These are phyloP conservation scores for Schizaphis graminum DNA, from an alignment of 2,888 invertebrate species.

Conservation along the genomic window DNA sequence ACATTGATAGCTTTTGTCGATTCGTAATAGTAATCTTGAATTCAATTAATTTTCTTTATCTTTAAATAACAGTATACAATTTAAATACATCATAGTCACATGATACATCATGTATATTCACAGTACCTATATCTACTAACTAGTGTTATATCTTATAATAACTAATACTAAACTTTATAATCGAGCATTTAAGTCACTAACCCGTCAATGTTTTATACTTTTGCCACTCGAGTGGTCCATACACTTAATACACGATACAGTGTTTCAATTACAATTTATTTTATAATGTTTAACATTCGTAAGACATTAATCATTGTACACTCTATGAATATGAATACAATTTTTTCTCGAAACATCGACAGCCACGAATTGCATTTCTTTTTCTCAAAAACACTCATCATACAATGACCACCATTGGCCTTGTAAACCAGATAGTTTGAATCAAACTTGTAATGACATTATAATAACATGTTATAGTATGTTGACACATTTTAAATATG, in stretches of 20 bases:
- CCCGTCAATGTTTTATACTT: not conserved
- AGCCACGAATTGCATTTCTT: too few relatives aligned
- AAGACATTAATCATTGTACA: too few relatives aligned
- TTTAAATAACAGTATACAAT: not conserved
- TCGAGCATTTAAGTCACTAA: not conserved
- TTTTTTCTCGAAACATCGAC: too few relatives aligned
- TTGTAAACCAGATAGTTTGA: too few relatives aligned
- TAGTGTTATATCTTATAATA: too few relatives aligned
- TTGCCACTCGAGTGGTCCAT: not conserved
- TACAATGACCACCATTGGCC: too few relatives aligned
- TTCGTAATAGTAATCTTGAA: not conserved
- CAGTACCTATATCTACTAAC: too few relatives aligned
- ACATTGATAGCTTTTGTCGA: not conserved
- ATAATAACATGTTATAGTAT: too few relatives aligned
- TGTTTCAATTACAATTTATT: not conserved
- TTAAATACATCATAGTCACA: not conserved
- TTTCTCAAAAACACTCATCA: too few relatives aligned
- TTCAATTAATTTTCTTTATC: not conserved
- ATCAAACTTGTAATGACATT: too few relatives aligned
- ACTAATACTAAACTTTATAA: not conserved
- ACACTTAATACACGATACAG: not conserved
- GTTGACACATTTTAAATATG: not conserved
- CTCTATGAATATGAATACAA: too few relatives aligned
- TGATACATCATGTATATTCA: too few relatives aligned
- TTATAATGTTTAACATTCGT: not conserved